These are phyloP conservation scores for Iguana delicatissima DNA, from an alignment of 2,797 vertebrate genomes.

Conservation along the genomic window DNA sequence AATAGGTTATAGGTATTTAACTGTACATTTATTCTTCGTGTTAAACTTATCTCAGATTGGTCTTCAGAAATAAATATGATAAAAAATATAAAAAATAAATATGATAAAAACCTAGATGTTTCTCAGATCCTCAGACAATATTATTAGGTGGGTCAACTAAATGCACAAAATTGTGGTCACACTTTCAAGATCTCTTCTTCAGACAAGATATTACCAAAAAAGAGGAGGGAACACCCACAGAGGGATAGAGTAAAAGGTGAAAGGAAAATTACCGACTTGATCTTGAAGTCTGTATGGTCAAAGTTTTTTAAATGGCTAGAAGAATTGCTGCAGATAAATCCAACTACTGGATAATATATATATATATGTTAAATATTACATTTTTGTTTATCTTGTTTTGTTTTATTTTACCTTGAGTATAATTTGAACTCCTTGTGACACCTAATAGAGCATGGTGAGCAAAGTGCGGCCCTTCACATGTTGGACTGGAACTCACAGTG, in stretches of 20 bases:
- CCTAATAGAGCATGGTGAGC: background rate
- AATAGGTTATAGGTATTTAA: conserved; percentile 35
- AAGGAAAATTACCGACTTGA: background rate
- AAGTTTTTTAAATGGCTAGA: background rate
- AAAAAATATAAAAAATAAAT: conserved; percentile 47
- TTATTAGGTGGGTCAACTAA: background rate
- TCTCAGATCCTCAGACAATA: background rate
- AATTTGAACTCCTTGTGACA: background rate
- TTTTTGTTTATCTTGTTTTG: background rate
- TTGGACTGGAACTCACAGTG: too few relatives aligned
- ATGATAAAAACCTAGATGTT: conserved; percentile 17
- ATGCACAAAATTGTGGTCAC: background rate
- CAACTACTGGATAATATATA: background rate
- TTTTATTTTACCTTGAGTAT: background rate
- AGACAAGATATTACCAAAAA: background rate
- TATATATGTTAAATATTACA: background rate
- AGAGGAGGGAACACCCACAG: too few relatives aligned
- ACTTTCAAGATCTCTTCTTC: background rate
- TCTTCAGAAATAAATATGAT: conserved; percentile 64
- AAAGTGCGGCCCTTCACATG: background rate
- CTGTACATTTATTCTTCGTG: conserved; percentile 29
- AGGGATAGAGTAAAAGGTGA: background rate
- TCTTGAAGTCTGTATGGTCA: background rate
- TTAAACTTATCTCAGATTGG: background rate
- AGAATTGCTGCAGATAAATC: background rate